Evolutionary conservation across 2,888 invertebrate genomes (phyloP), one percentile per base, ranked within the genome.

Genomic region (Eupsilia transversa): DNA sequence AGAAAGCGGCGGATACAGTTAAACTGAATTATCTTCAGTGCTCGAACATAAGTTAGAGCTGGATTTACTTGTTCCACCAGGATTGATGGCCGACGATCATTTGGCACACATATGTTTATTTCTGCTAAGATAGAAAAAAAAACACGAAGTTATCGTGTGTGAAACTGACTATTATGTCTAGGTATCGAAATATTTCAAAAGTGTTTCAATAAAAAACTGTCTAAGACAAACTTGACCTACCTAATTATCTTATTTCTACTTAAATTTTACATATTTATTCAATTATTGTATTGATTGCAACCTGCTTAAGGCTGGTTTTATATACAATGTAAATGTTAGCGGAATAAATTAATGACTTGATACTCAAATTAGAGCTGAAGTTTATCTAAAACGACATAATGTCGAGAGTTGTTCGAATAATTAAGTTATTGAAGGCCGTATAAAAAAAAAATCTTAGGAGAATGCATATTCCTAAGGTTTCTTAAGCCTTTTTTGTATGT

Each of bases 1-100:
- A 85, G 87, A 83, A 84, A 86, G 83, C 80, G 61, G 76, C 72
- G 73, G 85, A 81, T 82, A 89, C 86, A 85, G 86, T 92, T 89
- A 89, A 90, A 89, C 88, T 79, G 82, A 86, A 86, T 84, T 82
- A 86, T 88, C 83, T 81, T 79, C 83, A 81, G 68, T 54, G 73
- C 77, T 84, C 59, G n/a, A 85, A 77, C 70, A 73, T 74, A 66
- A 77, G 71, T 54, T 70, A 77, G 82, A 86, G 61, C 73, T 76
- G 61, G 74, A 79, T 70, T 71, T 76, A 77, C 66, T 73, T 60
- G 75, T 57, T 60, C 66, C 23, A 20, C 35, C 35, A 56, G 61
- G 52, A 74, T 77, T 75, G 60, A 80, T 71, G 27, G 27, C 38
- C 72, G 5, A 23, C 72, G 79, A 54, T 59, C 27, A 38, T 12